Evolutionary conservation across 2,888 invertebrate genomes (phyloP), one percentile per base, ranked within the genome.

Genomic region (Meloe dianella): DNA sequence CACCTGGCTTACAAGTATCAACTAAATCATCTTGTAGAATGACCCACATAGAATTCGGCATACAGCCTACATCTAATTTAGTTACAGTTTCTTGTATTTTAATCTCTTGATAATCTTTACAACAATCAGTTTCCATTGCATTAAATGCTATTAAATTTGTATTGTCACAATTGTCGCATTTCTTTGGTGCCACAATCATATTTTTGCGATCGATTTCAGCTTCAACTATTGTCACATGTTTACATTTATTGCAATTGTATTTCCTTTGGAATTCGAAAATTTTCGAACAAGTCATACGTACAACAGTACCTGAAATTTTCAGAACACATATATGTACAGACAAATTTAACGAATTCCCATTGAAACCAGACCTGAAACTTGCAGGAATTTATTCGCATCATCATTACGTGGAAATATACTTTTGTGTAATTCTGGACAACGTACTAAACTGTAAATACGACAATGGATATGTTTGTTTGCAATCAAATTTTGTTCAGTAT

Each of bases 1-100:
- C 95, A 0, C 96, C 96, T 61, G 96, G 95, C 82, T 94, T 93
- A 80, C 95, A 95, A 69, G 85, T 85, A 82, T 95, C 95, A 0
- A 95, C 95, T 27, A 96, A 85, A 84, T 96, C 96, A 85, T 96
- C 91, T 79, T 94, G 92, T 54, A 95, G 79, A 0, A 92, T 90
- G 0, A 93, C 90, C 88, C 90, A 90, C 85, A 94, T 88, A 0
- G 92, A 89, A 14, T 90, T 87, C 0, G 94, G 94, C 76, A 93
- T 90, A 27, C 89, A 88, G 5, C 93, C 92, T 71, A 91, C 86
- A 68, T 87, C 88, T 69, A 91, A 84, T 77, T 90, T 90, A 74
- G 89, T 90, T 14, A 92, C 88, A 85, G 92, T 91, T 80, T 95
- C 95, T 89, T 94, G 85, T 78, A 96, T 87, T 85, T 93, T 94